Percentiles rank a stretch among this genome's conserved stretches.
Conservation (phyloP, 2,888 invertebrate species). For the Venusia cambrica region DNA sequence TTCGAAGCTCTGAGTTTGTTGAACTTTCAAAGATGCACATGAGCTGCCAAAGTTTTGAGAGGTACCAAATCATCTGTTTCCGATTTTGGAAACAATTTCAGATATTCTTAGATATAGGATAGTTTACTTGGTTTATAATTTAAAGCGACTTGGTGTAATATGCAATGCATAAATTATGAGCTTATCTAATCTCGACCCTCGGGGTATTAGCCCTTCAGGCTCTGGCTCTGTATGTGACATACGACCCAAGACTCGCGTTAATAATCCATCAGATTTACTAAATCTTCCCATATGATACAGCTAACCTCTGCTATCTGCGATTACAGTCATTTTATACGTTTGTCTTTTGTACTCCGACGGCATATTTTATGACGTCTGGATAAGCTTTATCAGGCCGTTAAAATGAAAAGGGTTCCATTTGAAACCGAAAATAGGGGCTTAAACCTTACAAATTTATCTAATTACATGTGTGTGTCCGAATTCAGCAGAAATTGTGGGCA, state of each 20-base stretch:
- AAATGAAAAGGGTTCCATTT: slow-evolving; percentile 44
- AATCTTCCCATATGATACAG: slow-evolving; percentile 48
- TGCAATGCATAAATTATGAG: slow-evolving; percentile 62
- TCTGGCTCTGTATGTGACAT: slow-evolving; percentile 46
- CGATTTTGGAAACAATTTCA: too few relatives aligned
- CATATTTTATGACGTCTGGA: slow-evolving; percentile 44
- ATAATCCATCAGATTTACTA: slow-evolving; percentile 66
- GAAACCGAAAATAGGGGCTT: slow-evolving; percentile 36
- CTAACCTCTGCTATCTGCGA: slow-evolving; percentile 37
- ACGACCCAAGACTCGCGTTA: slow-evolving; percentile 48
- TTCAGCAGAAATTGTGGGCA: slow-evolving; percentile 22
- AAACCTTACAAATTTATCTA: slow-evolving; percentile 34
- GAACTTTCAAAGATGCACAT: too few relatives aligned
- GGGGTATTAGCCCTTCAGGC: slow-evolving; percentile 40
- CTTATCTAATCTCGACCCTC: slow-evolving; percentile 50
- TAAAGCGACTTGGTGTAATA: slow-evolving; percentile 41
- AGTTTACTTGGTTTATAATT: slow-evolving; percentile 28
- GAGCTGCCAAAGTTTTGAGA: too few relatives aligned
- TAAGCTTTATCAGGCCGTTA: slow-evolving; percentile 44
- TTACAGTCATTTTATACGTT: slow-evolving; percentile 28
- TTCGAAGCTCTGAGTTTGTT: too few relatives aligned
- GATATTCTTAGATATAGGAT: slow-evolving; percentile 17
- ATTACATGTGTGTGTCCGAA: slow-evolving; percentile 31
- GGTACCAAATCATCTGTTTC: too few relatives aligned
- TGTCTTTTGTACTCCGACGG: slow-evolving; percentile 40